Base-by-base conservation (phyloP, 2,113 vertebrate genomes). In the Lynx canadensis region DNA sequence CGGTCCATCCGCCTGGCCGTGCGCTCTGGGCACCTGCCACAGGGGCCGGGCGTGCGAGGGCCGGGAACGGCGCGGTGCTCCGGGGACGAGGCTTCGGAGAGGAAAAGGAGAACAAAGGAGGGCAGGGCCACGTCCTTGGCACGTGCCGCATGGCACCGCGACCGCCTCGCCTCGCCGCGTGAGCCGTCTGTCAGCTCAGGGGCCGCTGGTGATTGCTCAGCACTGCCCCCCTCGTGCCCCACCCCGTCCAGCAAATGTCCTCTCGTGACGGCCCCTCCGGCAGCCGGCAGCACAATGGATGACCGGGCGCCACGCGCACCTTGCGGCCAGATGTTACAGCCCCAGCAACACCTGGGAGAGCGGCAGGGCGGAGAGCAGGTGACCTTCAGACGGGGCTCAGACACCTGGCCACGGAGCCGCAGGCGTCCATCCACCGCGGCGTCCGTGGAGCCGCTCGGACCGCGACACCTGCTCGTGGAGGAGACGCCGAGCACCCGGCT, bases 271-370 rank as follows among this genome's bases (percentile, higher is more conserved):
- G 55, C 79, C 98, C 98, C 65, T 92, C 96, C 52, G 93, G 95
- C 98, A 97, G 96, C 97, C 91, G 71, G 52, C n/a, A 84, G 98
- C 93, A 98, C 98, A 98, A 98, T 97, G 97, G 97, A 98, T 98
- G 98, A 97, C 91, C 96, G 11, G 29, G 92, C 50, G 94, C 96
- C 95, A 92, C 50, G 7, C n/a, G 33, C 55, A 84, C 3, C 1
- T 89, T 85, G 63, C 48, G 23, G 97, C 98, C 98, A 99, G 98
- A 98, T 99, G 98, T 97, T 98, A 63, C 41, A 15, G 91, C 97
- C 68, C 60, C 86, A 45, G 97, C 92, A 99, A 98, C 99, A 98
- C 97, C 98, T 99, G 99, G 98, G 97, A 79, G 86, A 98, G 88
- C 98, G 1, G 97, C 98, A 21, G 98, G 98, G 92, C 52, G 96